Conservation (phyloP, 1,140 invertebrate genomes). For the Drosophila santomea region DNA sequence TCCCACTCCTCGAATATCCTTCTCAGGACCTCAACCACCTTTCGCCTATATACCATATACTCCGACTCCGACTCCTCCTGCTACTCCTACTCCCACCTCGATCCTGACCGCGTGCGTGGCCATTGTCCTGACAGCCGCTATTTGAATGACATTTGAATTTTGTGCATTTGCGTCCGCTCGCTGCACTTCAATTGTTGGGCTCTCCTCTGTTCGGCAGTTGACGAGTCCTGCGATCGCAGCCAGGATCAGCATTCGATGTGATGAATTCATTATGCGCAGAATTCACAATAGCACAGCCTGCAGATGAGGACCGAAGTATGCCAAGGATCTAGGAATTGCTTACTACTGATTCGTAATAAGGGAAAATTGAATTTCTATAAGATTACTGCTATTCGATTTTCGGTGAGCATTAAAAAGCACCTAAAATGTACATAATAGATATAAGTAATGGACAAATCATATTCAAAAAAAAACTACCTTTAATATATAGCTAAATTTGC, state of each 20-base stretch:
- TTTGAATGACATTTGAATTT: constrained; percentile 80
- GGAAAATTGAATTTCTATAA: background rate
- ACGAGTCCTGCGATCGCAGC: constrained; percentile 39
- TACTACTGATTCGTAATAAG: background rate
- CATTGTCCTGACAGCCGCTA: constrained; percentile 73
- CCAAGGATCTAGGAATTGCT: constrained; percentile 13
- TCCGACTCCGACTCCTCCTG: constrained; percentile 9
- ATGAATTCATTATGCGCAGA: constrained; percentile 59
- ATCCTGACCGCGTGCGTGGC: constrained; percentile 61
- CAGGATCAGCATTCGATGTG: constrained; percentile 55
- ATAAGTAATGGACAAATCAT: too few species aligned
- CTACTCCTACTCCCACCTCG: constrained; percentile 11
- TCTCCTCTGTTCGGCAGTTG: constrained; percentile 43
- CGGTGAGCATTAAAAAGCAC: background rate
- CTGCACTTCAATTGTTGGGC: constrained; percentile 51
- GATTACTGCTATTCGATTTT: background rate
- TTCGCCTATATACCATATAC: constrained; percentile 10
- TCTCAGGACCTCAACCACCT: constrained; percentile 35
- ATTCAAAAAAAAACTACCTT: too few species aligned
- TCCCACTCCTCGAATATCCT: constrained; percentile 14
- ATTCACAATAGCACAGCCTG: constrained; percentile 11
- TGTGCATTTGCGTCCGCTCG: constrained; percentile 39
- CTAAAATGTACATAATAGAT: background rate
- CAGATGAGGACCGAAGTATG: constrained; percentile 24
- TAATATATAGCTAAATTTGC: too few species aligned